phyloP scores from a whole-genome alignment of 2,113 vertebrate genomes.

The Lophotis ruficrista region DNA sequence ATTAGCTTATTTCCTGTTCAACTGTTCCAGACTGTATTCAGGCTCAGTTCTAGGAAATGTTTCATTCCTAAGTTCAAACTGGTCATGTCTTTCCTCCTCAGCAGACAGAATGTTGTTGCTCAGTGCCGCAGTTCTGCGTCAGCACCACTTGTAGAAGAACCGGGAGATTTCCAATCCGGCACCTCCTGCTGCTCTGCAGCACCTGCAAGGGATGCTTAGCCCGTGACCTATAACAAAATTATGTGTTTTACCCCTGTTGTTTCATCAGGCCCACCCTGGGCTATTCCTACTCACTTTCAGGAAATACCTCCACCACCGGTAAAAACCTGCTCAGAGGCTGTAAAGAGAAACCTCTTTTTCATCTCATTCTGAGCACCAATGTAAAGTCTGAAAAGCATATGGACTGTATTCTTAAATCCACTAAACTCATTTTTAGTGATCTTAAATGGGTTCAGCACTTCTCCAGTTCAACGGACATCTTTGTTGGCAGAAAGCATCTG shows the following conservation, averaged over 20 bases:
- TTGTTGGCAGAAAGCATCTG: background rate
- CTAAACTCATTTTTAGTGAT: background rate
- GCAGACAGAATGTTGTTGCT: background rate
- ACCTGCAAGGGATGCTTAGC: background rate
- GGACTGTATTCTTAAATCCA: background rate
- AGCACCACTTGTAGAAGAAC: background rate
- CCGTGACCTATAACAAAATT: background rate
- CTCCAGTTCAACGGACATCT: background rate
- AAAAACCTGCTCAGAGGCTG: background rate
- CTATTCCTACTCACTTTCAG: background rate
- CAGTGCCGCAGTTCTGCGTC: background rate
- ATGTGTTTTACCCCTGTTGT: background rate
- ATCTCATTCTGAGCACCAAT: background rate
- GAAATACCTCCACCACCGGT: background rate
- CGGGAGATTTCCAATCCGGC: background rate
- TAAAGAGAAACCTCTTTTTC: background rate
- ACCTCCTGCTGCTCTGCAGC: background rate
- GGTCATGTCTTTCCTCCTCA: slow-evolving; percentile 48
- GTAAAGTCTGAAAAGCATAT: background rate
- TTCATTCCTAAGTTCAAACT: slow-evolving; percentile 42
- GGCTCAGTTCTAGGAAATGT: slow-evolving; percentile 65
- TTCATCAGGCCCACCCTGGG: background rate
- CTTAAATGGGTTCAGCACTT: background rate
- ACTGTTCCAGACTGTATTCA: slow-evolving; percentile 53
- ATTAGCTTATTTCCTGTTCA: slow-evolving; percentile 62